Evolutionary conservation across 2,113 vertebrate species (phyloP).

Genomic region (Lepisosteus osseus): DNA sequence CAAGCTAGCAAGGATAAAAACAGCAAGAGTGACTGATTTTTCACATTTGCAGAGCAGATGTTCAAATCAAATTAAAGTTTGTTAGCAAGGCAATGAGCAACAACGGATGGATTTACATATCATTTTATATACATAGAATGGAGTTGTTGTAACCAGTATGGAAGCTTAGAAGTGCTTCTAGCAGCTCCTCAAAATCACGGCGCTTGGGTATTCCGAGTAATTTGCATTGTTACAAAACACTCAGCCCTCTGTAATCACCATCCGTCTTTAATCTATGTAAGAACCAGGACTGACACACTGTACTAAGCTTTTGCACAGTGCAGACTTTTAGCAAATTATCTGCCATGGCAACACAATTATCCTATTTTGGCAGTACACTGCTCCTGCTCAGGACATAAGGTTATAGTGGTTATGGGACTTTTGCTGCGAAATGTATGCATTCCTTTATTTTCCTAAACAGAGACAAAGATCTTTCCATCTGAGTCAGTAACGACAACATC

Average conservation of each 20-base stretch:
- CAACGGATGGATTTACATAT: neutral
- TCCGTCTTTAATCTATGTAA: neutral
- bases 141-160: neutral
- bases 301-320: too few species aligned
- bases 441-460: too few species aligned
- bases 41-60: constrained; percentile 57
- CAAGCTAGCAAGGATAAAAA: constrained; percentile 18
- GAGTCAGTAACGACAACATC: too few species aligned
- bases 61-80: constrained; percentile 29
- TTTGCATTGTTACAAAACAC: neutral
- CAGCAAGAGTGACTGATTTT: constrained; percentile 6
- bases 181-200: neutral
- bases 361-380: too few species aligned
- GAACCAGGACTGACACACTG: neutral
- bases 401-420: too few species aligned
- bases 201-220: neutral
- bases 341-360: too few species aligned
- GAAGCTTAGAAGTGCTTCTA: neutral
- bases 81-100: constrained; percentile 16
- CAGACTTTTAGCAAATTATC: too few species aligned
- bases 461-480: too few species aligned
- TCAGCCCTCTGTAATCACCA: neutral
- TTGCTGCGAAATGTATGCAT: too few species aligned
- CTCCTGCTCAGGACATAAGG: too few species aligned
- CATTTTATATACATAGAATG: neutral